Evolutionary conservation across 2,888 invertebrate genomes (phyloP).

Genomic region (Lasioglossum vierecki): DNA sequence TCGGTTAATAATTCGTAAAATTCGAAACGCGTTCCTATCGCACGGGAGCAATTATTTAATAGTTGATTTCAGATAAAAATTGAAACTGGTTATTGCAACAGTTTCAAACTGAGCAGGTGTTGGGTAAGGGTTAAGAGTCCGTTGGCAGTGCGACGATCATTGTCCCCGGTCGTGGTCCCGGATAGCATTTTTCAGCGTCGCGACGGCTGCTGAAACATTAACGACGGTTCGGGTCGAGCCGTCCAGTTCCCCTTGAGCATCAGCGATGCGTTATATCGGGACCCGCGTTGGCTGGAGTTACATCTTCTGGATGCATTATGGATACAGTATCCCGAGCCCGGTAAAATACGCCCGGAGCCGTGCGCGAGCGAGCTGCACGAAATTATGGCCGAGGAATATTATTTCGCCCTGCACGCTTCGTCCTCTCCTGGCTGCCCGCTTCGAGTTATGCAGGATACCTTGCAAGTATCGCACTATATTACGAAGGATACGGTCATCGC

Average conservation of each 20-base stretch:
- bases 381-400: slow-evolving; percentile 72
- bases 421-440: slow-evolving; percentile 31
- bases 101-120: neutral
- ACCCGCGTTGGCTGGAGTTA: slow-evolving; percentile 48
- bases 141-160: neutral
- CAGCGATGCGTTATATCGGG: slow-evolving; percentile 52
- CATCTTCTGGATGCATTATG: slow-evolving; percentile 65
- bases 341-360: slow-evolving; percentile 66
- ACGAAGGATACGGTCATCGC: slow-evolving; percentile 67
- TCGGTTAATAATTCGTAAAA: neutral
- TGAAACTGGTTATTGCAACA: neutral
- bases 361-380: slow-evolving; percentile 54
- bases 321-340: slow-evolving; percentile 57
- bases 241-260: slow-evolving; percentile 44
- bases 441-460: slow-evolving; percentile 66
- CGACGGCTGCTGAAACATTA: slow-evolving; percentile 42
- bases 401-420: slow-evolving; percentile 61
- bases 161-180: slow-evolving; percentile 18
- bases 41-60: neutral
- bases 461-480: slow-evolving; percentile 65
- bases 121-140: neutral
- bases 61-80: too few relatives aligned
- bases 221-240: slow-evolving; percentile 36
- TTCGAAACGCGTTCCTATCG: neutral
- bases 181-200: slow-evolving; percentile 13